A percentile compares a stretch with the other conserved stretches of the same genome.
Evolutionary conservation across 2,888 invertebrate species (phyloP).

Genomic region (Labia minor): DNA sequence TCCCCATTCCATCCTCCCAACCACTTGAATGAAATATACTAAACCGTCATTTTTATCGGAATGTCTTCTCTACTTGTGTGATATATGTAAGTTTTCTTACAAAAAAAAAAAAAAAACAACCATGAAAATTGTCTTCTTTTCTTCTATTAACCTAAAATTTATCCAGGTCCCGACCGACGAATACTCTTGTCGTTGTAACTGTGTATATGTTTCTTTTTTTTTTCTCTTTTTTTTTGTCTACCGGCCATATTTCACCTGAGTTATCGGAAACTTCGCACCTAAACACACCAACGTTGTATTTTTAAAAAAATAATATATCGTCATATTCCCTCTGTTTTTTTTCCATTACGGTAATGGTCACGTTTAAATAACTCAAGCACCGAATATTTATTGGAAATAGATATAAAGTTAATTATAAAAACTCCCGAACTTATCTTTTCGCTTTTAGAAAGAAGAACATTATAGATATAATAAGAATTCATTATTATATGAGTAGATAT

Average conservation of each 20-base stretch:
- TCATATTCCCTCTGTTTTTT: not conserved
- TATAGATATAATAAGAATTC: too few species aligned
- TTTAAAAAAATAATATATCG: not conserved
- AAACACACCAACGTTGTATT: conserved; percentile 1
- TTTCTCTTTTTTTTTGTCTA: not conserved
- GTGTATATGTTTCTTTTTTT: not conserved
- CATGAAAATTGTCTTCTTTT: conserved; percentile 7
- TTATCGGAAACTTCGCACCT: conserved; percentile 7
- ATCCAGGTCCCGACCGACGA: not conserved
- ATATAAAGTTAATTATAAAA: conserved; percentile 7
- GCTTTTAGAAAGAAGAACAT: too few species aligned
- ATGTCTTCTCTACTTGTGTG: not conserved
- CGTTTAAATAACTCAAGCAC: not conserved
- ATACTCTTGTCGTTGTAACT: not conserved
- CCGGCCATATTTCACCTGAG: conserved; percentile 4
- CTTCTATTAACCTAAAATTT: conserved; percentile 4
- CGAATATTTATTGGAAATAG: conserved; percentile 13
- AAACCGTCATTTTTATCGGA: not conserved
- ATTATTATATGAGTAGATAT: too few species aligned
- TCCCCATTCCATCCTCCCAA: too few species aligned
- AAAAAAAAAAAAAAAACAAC: too few species aligned
- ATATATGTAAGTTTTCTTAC: not conserved
- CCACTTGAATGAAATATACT: not conserved
- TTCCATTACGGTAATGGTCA: not conserved
- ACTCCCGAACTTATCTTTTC: not conserved